These are phyloP conservation scores for Rhombomys opimus DNA, from an alignment of 2,113 vertebrate species.

Conservation along the genomic window DNA sequence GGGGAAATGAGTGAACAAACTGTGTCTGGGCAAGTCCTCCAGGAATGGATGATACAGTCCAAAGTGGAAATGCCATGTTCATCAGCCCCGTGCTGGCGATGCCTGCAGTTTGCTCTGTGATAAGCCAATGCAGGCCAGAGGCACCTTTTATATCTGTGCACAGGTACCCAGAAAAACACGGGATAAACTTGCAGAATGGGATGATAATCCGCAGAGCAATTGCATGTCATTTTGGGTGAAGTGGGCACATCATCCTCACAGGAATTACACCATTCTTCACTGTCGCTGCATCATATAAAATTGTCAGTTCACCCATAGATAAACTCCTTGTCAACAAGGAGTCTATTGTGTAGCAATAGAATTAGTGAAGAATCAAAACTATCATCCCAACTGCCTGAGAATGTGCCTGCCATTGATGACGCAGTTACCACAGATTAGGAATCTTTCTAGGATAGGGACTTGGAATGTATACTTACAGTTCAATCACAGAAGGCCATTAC, in stretches of 20 bases:
- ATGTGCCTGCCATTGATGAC: background rate
- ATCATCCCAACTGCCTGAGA: background rate
- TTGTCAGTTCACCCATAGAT: background rate
- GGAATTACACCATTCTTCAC: background rate
- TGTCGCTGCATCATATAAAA: background rate
- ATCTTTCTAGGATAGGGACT: background rate
- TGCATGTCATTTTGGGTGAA: background rate
- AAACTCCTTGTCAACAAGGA: background rate
- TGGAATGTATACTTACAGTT: background rate
- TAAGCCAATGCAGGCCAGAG: background rate
- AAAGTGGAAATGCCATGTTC: background rate
- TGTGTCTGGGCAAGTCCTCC: background rate
- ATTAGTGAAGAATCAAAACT: background rate
- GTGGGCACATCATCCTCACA: background rate
- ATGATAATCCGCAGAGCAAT: background rate
- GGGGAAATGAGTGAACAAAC: background rate
- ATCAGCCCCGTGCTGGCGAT: background rate
- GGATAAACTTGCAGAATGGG: background rate
- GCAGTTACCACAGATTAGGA: background rate
- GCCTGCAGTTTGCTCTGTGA: background rate
- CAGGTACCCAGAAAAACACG: background rate
- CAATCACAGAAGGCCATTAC: background rate
- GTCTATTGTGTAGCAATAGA: background rate
- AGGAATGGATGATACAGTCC: background rate
- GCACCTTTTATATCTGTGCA: background rate